Evolutionary conservation across 1,140 invertebrate species (phyloP).

Genomic region (Drosophila sechellia): DNA sequence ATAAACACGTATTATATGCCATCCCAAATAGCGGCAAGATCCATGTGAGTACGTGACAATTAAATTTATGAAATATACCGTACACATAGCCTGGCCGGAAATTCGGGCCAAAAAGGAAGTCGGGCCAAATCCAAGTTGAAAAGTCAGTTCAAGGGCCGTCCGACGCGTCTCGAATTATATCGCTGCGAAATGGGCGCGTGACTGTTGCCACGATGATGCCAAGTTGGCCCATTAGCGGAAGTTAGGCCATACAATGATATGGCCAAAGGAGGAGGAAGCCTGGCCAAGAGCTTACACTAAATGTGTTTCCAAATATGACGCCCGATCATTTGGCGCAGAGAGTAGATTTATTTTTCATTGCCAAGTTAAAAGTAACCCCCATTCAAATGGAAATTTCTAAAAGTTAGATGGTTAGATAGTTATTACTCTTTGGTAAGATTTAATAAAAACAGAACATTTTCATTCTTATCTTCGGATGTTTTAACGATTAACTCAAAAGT

Average conservation of each 20-base stretch:
- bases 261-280: background rate
- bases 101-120: constrained; percentile 11
- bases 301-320: background rate
- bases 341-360: too few species aligned
- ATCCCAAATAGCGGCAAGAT: constrained; percentile 26
- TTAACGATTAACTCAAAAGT: too few species aligned
- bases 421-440: too few species aligned
- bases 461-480: too few species aligned
- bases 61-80: constrained; percentile 75
- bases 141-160: constrained; percentile 46
- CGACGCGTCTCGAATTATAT: constrained; percentile 21
- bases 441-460: too few species aligned
- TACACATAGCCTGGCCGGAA: constrained; percentile 5
- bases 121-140: constrained; percentile 35
- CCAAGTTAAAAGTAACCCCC: too few species aligned
- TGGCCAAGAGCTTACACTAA: background rate
- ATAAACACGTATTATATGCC: constrained; percentile 75
- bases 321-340: background rate
- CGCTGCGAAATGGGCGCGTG: constrained; percentile 50
- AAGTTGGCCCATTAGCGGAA: constrained; percentile 61
- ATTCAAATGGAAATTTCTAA: too few species aligned
- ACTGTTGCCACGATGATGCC: constrained; percentile 49
- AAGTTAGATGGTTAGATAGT: too few species aligned
- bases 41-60: constrained; percentile 72
- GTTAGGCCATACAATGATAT: constrained; percentile 5